These are phyloP conservation scores for Hemibagrus wyckioides DNA, from an alignment of 2,113 vertebrate species.

Conservation along the genomic window DNA sequence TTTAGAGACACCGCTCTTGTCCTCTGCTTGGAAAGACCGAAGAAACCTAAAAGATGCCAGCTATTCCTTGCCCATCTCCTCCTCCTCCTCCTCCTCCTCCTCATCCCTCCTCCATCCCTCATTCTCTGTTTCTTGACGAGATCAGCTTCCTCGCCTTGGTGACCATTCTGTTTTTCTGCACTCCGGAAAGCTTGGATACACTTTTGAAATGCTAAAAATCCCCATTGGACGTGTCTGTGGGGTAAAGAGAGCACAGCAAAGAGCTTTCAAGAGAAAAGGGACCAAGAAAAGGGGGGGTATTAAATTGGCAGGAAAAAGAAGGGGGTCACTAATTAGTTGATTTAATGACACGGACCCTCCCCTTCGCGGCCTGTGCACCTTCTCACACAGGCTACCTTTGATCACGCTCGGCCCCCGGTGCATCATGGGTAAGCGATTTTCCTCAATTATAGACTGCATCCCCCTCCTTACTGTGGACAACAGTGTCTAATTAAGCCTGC, in stretches of 20 bases:
- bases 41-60: slow-evolving; percentile 69
- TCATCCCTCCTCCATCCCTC: slow-evolving; percentile 36
- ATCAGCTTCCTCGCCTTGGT: slow-evolving; percentile 62
- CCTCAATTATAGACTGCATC: slow-evolving; percentile 32
- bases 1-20: slow-evolving; percentile 75
- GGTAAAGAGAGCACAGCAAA: slow-evolving; percentile 66
- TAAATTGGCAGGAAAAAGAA: slow-evolving; percentile 73
- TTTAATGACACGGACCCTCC: slow-evolving; percentile 67
- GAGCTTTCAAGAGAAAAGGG: slow-evolving; percentile 56
- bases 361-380: slow-evolving; percentile 49
- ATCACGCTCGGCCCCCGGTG: slow-evolving; percentile 38
- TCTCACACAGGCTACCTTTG: slow-evolving; percentile 53
- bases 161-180: slow-evolving; percentile 68
- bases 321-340: slow-evolving; percentile 75
- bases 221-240: slow-evolving; percentile 66
- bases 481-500: slow-evolving; percentile 46
- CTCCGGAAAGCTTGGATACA: slow-evolving; percentile 68
- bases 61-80: slow-evolving; percentile 50
- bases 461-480: slow-evolving; percentile 31
- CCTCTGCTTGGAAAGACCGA: slow-evolving; percentile 54
- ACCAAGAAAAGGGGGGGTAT: slow-evolving; percentile 54
- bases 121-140: slow-evolving; percentile 47
- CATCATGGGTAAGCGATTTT: slow-evolving; percentile 53
- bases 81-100: neutral
- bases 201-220: slow-evolving; percentile 79